Evolutionary conservation across 2,113 vertebrate species (phyloP), one percentile per base, ranked within the genome.

Genomic region (Salvelinus fontinalis): DNA sequence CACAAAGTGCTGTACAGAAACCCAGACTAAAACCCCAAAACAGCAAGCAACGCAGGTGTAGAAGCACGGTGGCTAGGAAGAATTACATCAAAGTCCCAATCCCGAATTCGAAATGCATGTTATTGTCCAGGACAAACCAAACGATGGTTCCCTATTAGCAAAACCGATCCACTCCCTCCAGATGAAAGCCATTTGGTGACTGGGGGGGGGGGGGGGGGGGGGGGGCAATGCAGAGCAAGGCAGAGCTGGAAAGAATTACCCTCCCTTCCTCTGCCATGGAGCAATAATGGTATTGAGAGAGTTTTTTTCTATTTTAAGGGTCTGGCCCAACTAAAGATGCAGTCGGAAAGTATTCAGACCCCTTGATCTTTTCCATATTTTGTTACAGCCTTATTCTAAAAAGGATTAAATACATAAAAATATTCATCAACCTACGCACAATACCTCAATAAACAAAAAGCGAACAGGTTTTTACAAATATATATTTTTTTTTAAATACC

Each of bases 171-270:
- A 81, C 77, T 75, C 79, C 77, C 74, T 76, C 88, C 90, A 93
- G 89, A 90, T 92, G 90, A 89, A 90, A 92, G 83, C 83, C 80
- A 93, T 92, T 91, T 88, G 82, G 82, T 78, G 77, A 80, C 75
- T 82, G 49, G 83, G 81, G 31, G 31, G 31, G 27, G 26, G 31
- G 31, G 27, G 26, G 26, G 26, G 24, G 79, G 71, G 70, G 67
- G 81, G 83, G 70, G 39, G 79, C 79, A 73, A 81, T 80, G 34
- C 26, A 86, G 77, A 74, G 81, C 85, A 85, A 74, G 65, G 68
- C 76, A 65, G 76, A 87, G 83, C 84, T 91, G 89, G 89, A 90
- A 91, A 88, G 84, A 86, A 88, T 91, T 87, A 89, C 81, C 75
- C 71, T 81, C 67, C 18, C 13, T 6, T 6, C 5, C 14, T 57